These are phyloP conservation scores for Parnassius smintheus DNA, from an alignment of 2,888 invertebrate species.

Conservation along the genomic window DNA sequence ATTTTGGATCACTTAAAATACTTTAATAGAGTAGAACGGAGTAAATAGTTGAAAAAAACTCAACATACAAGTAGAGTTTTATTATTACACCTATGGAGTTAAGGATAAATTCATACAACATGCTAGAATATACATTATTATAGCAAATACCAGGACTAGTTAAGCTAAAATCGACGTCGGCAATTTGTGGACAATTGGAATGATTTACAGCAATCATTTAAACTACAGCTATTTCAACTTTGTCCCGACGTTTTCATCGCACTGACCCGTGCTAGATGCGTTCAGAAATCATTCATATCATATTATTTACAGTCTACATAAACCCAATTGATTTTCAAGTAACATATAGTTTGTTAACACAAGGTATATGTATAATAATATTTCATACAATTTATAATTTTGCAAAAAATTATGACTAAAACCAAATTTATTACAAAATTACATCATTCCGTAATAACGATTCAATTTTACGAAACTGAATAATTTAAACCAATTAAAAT, in stretches of 20 bases:
- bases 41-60: too few species aligned
- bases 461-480: conserved; percentile 1
- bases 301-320: too few species aligned
- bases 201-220: conserved; percentile 50
- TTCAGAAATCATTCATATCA: too few species aligned
- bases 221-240: conserved; percentile 39
- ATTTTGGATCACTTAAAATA: too few species aligned
- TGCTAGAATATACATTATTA: conserved; percentile 29
- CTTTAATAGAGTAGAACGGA: too few species aligned
- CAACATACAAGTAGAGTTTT: too few species aligned
- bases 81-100: too few species aligned
- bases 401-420: too few species aligned
- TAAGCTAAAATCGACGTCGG: conserved; percentile 29
- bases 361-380: too few species aligned
- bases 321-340: neutral
- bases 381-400: too few species aligned
- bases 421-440: too few species aligned
- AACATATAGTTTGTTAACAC: neutral
- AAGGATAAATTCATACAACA: neutral
- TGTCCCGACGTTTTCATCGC: conserved; percentile 13
- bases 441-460: neutral
- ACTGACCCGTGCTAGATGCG: conserved; percentile 4
- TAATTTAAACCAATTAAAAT: too few species aligned
- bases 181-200: conserved; percentile 57
- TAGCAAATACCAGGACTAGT: conserved; percentile 27